Conservation (phyloP, 2,113 vertebrate species). For the Indicator maculatus region DNA sequence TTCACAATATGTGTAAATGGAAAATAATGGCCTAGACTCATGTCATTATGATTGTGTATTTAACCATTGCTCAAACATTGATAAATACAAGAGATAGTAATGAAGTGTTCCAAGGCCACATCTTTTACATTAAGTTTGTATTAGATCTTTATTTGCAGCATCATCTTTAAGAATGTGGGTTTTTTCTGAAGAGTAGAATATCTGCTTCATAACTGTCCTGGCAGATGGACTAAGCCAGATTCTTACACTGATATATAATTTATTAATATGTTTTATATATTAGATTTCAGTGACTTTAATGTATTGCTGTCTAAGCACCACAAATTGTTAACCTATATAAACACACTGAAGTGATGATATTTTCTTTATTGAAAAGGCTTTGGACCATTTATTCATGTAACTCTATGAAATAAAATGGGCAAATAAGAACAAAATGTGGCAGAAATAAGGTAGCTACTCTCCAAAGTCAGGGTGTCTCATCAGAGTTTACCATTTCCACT, state of each 20-base stretch:
- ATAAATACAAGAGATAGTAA: not conserved
- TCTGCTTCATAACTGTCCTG: not conserved
- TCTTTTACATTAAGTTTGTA: not conserved
- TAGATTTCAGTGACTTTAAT: constrained; percentile 3
- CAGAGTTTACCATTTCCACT: not conserved
- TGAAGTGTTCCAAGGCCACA: not conserved
- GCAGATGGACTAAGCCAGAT: not conserved
- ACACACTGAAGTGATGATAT: not conserved
- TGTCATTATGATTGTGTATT: not conserved
- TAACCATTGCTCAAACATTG: not conserved
- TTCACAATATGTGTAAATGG: not conserved
- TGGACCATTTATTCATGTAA: not conserved
- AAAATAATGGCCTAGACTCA: not conserved
- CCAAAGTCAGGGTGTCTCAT: not conserved
- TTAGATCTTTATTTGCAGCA: not conserved
- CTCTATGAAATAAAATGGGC: not conserved
- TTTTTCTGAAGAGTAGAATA: not conserved
- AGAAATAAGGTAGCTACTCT: not conserved
- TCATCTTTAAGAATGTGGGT: not conserved
- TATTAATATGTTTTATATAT: constrained; percentile 41
- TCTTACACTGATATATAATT: constrained; percentile 28
- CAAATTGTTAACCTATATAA: not conserved
- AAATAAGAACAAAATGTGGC: not conserved
- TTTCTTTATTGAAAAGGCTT: not conserved
- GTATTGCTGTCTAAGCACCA: not conserved